phyloP scores from a whole-genome alignment of 2,113 vertebrate genomes.

The Lophura nycthemera region DNA sequence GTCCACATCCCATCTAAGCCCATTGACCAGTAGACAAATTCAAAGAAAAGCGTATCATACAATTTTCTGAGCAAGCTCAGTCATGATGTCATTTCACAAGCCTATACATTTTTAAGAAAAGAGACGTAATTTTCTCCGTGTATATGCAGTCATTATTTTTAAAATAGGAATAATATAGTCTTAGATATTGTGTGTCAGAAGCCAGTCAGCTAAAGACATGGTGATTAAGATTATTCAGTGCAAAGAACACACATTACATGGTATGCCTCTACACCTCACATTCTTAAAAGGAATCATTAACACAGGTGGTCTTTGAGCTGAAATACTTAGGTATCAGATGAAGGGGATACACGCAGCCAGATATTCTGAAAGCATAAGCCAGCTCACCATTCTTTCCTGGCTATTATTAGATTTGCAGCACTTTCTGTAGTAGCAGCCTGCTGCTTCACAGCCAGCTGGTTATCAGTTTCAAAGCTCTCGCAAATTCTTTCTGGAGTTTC shows the following conservation, averaged over 20 bases:
- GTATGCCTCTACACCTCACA: background rate
- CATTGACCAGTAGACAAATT: background rate
- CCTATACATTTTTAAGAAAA: background rate
- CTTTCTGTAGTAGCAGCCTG: conserved; percentile 58
- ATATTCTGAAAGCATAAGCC: conserved; percentile 28
- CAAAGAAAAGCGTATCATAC: background rate
- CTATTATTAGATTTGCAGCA: conserved; percentile 69
- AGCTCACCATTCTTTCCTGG: conserved; percentile 22
- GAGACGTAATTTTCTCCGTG: background rate
- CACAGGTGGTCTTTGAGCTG: conserved; percentile 25
- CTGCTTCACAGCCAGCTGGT: conserved; percentile 52
- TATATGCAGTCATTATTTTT: background rate
- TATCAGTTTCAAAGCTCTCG: conserved; percentile 73
- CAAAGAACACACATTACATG: background rate
- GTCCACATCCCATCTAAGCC: background rate
- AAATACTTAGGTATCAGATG: conserved; percentile 15
- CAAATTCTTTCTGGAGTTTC: conserved; percentile 73
- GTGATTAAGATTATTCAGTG: background rate
- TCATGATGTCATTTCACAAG: background rate
- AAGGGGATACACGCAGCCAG: conserved; percentile 11
- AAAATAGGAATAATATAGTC: background rate
- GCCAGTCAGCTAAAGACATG: background rate
- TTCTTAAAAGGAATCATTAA: background rate
- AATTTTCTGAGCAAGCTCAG: background rate
- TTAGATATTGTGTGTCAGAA: background rate